A percentile compares a stretch with the other conserved stretches of the same genome.
Conservation (phyloP, 2,113 vertebrate genomes). For the Riparia riparia region DNA sequence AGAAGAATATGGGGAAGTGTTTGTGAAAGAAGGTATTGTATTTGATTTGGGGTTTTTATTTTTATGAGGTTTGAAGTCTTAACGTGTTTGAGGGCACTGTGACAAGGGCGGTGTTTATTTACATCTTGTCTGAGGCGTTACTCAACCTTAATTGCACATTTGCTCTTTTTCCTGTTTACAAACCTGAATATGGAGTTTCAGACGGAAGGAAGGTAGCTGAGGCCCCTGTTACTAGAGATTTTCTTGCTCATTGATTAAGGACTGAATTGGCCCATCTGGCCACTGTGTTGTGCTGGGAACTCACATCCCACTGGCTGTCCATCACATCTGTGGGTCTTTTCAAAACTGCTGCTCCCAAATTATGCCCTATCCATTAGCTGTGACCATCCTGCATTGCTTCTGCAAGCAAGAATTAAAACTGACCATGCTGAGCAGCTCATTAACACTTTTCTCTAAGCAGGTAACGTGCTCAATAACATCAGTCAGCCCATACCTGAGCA, state of each 20-base stretch:
- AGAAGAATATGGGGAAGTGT: conserved; percentile 84
- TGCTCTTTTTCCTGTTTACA: neutral
- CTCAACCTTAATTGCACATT: neutral
- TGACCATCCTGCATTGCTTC: neutral
- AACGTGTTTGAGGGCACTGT: neutral
- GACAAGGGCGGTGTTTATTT: neutral
- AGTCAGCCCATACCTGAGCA: neutral
- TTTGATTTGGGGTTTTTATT: neutral
- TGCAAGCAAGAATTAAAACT: neutral
- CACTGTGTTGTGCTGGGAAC: neutral
- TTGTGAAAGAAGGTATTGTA: conserved; percentile 81
- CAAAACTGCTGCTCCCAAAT: neutral
- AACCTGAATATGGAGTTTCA: neutral
- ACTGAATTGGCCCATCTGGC: neutral
- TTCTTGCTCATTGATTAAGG: neutral
- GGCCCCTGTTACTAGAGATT: neutral
- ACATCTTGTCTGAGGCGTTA: neutral
- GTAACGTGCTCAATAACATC: accelerated
- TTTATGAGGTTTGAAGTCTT: neutral
- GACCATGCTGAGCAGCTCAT: neutral
- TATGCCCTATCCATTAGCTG: neutral
- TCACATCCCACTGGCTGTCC: neutral
- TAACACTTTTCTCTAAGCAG: neutral
- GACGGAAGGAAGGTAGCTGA: neutral
- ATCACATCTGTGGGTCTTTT: neutral